These are phyloP conservation scores for Quiscalus mexicanus DNA, from an alignment of 2,113 vertebrate genomes.

Conservation along the genomic window DNA sequence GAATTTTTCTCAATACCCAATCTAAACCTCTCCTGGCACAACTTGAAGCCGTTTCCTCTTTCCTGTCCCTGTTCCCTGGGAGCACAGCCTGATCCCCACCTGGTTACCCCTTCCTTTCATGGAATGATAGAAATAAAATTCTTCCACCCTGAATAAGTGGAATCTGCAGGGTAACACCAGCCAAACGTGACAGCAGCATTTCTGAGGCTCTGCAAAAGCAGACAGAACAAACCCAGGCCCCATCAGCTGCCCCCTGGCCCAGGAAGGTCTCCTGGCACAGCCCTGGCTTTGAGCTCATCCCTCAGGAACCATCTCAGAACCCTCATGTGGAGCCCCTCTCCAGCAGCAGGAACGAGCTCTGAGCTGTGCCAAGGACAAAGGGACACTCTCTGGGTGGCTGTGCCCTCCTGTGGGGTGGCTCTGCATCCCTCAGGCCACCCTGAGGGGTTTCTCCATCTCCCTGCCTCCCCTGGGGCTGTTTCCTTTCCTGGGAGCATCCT, in stretches of 20 bases:
- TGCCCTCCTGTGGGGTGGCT: neutral
- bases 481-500: neutral
- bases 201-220: neutral
- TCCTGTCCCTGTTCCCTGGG: neutral
- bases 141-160: neutral
- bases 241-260: neutral
- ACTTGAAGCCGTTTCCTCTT: neutral
- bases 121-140: neutral
- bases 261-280: neutral
- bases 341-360: no score
- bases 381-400: rapidly evolving
- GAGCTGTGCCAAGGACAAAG: rapidly evolving
- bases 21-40: neutral
- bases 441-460: neutral
- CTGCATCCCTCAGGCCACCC: neutral
- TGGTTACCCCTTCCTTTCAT: neutral
- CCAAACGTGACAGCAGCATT: neutral
- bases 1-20: neutral
- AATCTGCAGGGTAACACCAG: neutral
- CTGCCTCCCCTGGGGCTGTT: neutral
- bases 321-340: rapidly evolving
- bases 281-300: neutral
- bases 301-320: neutral
- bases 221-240: neutral
- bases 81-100: neutral